Evolutionary conservation across 37 sponge, comb jelly and placozoan species (phyloP), one percentile per base, ranked within the genome.

Genomic region (Aphrocallistes beatrix): DNA sequence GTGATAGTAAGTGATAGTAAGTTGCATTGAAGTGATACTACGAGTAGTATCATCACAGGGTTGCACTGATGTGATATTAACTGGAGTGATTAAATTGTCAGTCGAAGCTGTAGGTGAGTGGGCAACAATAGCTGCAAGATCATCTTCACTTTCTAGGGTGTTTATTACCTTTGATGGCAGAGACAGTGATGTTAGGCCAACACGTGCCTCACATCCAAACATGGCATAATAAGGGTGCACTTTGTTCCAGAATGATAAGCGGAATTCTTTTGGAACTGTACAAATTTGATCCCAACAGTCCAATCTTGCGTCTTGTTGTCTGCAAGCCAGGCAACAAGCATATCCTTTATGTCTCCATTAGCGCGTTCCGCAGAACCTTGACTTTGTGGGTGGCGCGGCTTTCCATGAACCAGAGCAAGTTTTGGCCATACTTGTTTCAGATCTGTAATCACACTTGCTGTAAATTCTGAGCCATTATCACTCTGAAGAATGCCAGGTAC

Each of bases 321-420:
- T 60, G 75, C 75, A 60, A 60, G 75, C 75, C 75, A 60, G 75
- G 75, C 75, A 19, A 60, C 75, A 60, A 60, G 75, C 75, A 60
- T 60, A 60, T 60, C 75, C 25, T 60, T 60, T 60, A 60, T 60
- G 75, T 60, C 75, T 60, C 75, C 32, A 60, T 60, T 60, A n/a
- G 10, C 75, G 25, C 75, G 75, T 60, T 60, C 75, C 8, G n/a
- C 75, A 19, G 75, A 60, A 60, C 75, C 75, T 60, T 60, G 75
- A 60, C 75, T 60, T 60, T 60, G 75, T 60, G 75, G 75, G 34
- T 60, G 75, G 75, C 34, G 75, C 75, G 75, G 8, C 75, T 60
- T 60, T 13, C 49, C 75, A 60, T 60, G 75, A 60, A 60, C 75
- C 75, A 60, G 75, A 60, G 75, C 75, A 32, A 60, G 75, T 60